phyloP scores from a whole-genome alignment of 2,797 vertebrate genomes.

The Pantherophis alleghaniensis region DNA sequence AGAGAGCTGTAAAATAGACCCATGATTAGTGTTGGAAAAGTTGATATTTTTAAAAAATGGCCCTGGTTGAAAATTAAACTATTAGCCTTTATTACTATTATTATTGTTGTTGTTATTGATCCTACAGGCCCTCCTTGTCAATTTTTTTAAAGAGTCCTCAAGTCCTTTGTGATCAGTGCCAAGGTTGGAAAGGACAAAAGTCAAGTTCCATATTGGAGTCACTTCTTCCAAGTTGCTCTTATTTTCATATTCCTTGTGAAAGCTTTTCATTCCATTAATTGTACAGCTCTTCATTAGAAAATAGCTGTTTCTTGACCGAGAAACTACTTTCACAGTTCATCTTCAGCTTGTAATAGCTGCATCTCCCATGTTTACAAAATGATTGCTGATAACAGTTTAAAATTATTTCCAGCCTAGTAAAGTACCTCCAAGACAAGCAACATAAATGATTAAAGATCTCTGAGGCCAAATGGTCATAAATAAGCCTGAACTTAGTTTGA shows the following conservation, averaged over 20 bases:
- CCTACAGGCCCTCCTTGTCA: conserved; percentile 65
- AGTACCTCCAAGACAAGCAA: conserved; percentile 66
- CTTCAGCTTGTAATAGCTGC: conserved; percentile 61
- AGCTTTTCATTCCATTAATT: conserved; percentile 34
- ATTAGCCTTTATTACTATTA: conserved; percentile 70
- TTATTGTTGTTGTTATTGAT: conserved; percentile 48
- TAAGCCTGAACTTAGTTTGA: conserved; percentile 77
- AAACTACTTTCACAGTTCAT: conserved; percentile 54
- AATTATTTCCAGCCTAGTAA: conserved; percentile 75
- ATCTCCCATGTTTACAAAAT: conserved; percentile 42
- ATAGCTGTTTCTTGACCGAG: conserved; percentile 19
- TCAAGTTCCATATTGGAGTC: conserved; percentile 60
- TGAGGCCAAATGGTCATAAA: conserved; percentile 74
- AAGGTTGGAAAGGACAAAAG: conserved; percentile 64
- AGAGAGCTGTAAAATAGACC: conserved; percentile 70
- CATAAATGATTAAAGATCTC: conserved; percentile 73
- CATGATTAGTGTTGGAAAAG: conserved; percentile 72
- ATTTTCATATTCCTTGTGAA: conserved; percentile 43
- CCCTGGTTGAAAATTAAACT: conserved; percentile 74
- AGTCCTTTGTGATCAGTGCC: conserved; percentile 64
- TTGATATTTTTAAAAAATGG: conserved; percentile 67
- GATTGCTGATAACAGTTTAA: conserved; percentile 59
- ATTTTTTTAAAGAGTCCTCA: conserved; percentile 60
- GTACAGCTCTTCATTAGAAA: conserved; percentile 31
- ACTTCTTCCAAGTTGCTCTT: conserved; percentile 50